Base-by-base conservation (phyloP, 2,888 invertebrate species). In the Leucophenga montana region DNA sequence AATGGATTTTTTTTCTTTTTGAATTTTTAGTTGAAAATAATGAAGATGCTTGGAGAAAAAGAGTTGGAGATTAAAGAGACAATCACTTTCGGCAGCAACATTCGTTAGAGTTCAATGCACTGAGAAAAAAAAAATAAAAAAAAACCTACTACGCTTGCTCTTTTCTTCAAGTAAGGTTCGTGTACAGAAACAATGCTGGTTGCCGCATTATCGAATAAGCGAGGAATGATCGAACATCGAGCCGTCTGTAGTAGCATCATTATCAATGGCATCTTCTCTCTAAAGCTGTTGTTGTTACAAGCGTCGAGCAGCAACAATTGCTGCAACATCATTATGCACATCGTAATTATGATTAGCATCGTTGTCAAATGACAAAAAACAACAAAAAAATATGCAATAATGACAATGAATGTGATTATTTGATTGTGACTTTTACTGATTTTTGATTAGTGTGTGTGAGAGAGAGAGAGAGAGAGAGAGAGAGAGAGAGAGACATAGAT, bases 51-150 rank as follows among this genome's bases (percentile, higher is more conserved):
- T 50, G 8, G 11, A 59, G 59, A n/a, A 39, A 39, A 16, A 39
- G 20, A 64, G 18, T 16, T n/a, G 48, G 62, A 48, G 14, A 64
- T 27, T 18, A 39, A 14, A 22, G 27, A 67, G 70, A 78, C 79
- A 80, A 78, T 80, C 83, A 80, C 81, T 82, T 80, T 80, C 75
- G 74, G 66, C 56, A 48, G 48, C 44, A 61, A 39, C 13, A 39
- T 56, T 46, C 20, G 14, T 4, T 16, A 71, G 68, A 57, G 54
- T 80, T 82, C 79, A 78, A 74, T 78, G 80, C 70, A 74, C 80
- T 67, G 27, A 27, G 27, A 27, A 27, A 27, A 27, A 27, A 3
- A 27, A 27, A 27, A 3, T 4, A 27, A 27, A 27, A 27, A 27
- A 27, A 27, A 27, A 27, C 2, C 2, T 27, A 27, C 27, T 27